phyloP scores from a whole-genome alignment of 1,140 invertebrate genomes.

The Drosophila tristis region DNA sequence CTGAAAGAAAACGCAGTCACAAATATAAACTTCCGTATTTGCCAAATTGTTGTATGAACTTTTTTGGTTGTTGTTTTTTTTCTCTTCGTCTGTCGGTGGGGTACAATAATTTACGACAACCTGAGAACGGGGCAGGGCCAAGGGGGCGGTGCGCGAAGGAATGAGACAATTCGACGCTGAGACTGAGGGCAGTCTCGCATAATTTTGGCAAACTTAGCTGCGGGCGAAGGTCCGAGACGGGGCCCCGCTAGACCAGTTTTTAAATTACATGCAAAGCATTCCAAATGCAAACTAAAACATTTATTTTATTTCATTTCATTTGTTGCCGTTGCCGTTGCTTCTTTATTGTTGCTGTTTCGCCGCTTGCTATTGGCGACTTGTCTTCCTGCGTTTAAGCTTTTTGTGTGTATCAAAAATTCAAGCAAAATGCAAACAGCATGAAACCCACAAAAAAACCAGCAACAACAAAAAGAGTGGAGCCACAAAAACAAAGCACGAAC shows the following conservation, averaged over 20 bases:
- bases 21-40: conserved; percentile 78
- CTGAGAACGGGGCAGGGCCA: conserved; percentile 40
- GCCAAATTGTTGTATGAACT: conserved; percentile 46
- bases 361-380: conserved; percentile 50
- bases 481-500: conserved; percentile 36
- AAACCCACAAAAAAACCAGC: conserved; percentile 26
- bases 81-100: conserved; percentile 7
- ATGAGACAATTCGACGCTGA: conserved; percentile 3
- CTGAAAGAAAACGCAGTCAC: conserved; percentile 51
- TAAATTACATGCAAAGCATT: conserved; percentile 83
- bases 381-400: conserved; percentile 73
- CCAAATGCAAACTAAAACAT: conserved; percentile 80
- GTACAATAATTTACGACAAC: conserved; percentile 74
- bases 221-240: conserved; percentile 56
- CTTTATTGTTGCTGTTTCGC: conserved; percentile 21
- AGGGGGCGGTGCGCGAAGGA: not conserved
- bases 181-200: conserved; percentile 66
- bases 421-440: conserved; percentile 72
- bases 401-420: conserved; percentile 71
- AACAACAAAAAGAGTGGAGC: conserved; percentile 46
- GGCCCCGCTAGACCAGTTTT: conserved; percentile 77
- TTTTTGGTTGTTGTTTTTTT: conserved; percentile 8
- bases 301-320: conserved; percentile 63
- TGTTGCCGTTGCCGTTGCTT: conserved; percentile 24
- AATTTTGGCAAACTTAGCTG: conserved; percentile 81